Conservation (phyloP, 1,140 invertebrate genomes). For the Tetramorium parvispinum region DNA sequence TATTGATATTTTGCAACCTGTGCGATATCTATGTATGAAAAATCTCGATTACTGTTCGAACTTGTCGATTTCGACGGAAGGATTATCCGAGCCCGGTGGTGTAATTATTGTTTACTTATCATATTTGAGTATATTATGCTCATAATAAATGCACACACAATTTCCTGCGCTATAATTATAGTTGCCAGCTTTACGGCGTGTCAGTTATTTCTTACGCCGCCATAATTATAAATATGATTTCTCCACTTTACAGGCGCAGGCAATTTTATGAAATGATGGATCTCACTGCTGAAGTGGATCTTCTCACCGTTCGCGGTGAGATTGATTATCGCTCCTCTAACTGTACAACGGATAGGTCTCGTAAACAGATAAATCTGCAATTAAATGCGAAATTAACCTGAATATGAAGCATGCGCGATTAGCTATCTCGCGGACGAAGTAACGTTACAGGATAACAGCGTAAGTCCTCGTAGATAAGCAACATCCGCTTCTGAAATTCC, state of each 20-base stretch:
- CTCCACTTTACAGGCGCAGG: not conserved
- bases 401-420: constrained; percentile 61
- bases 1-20: not conserved
- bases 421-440: constrained; percentile 49
- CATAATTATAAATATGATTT: constrained; percentile 57
- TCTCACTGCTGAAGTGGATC: constrained; percentile 31
- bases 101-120: constrained; percentile 30
- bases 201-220: constrained; percentile 39
- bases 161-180: constrained; percentile 41
- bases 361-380: constrained; percentile 69
- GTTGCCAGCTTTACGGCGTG: not conserved
- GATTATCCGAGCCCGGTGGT: not conserved
- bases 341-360: constrained; percentile 48
- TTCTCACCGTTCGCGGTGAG: constrained; percentile 53
- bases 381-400: constrained; percentile 74
- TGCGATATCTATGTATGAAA: not conserved
- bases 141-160: constrained; percentile 35
- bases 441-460: constrained; percentile 53
- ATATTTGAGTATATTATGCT: constrained; percentile 1
- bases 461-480: not conserved
- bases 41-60: not conserved
- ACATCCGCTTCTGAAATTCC: constrained; percentile 20
- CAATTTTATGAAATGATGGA: constrained; percentile 55
- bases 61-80: not conserved
- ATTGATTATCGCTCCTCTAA: constrained; percentile 61